A percentile compares a stretch with the other conserved stretches of the same genome.
Conservation (phyloP, 2,888 invertebrate genomes). For the Phoronis australis region DNA sequence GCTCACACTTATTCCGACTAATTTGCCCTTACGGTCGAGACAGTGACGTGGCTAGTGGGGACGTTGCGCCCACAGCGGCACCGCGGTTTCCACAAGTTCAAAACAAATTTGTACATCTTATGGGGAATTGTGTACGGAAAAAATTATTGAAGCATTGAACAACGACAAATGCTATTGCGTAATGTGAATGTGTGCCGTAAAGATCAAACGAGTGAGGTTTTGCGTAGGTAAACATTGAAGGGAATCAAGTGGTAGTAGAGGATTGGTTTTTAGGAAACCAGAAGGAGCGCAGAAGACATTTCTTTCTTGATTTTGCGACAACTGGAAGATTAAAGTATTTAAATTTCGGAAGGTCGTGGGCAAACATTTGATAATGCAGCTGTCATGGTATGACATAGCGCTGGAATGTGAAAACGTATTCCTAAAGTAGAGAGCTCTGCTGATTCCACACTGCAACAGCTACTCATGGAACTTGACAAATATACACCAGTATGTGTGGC, state of each 20-base stretch:
- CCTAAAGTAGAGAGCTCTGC: neutral
- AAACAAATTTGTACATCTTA: neutral
- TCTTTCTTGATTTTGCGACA: neutral
- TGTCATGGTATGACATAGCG: neutral
- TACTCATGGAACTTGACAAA: neutral
- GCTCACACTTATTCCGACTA: too few species aligned
- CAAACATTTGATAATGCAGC: constrained; percentile 3
- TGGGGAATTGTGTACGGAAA: neutral
- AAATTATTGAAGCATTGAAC: neutral
- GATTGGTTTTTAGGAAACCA: neutral
- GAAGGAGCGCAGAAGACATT: neutral
- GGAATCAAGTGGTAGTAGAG: neutral
- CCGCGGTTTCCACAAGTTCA: constrained; percentile 1
- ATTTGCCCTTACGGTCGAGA: too few species aligned
- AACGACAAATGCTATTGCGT: neutral
- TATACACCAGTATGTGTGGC: too few species aligned
- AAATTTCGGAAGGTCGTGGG: neutral
- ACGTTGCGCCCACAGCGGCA: too few species aligned
- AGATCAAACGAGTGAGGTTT: neutral
- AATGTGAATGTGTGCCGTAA: neutral
- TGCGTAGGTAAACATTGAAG: neutral
- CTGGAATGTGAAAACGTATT: neutral
- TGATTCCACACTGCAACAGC: neutral
- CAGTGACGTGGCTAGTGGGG: too few species aligned
- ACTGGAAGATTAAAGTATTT: neutral